Base-by-base conservation (phyloP, 1,140 invertebrate species). In the Oscheius sp. region DNA sequence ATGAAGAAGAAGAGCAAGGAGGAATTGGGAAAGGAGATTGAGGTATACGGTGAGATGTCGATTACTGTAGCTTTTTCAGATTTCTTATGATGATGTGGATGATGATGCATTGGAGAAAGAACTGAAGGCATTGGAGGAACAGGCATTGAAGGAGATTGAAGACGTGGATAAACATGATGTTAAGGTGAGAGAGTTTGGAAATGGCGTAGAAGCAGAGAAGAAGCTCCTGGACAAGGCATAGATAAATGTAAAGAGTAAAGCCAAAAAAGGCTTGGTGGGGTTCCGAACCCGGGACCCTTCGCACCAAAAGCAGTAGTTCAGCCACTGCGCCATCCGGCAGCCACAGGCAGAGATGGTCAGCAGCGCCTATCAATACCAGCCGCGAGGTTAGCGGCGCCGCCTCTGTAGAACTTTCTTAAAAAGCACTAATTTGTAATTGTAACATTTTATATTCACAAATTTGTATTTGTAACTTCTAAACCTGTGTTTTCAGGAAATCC, bases 101-200 rank as follows among this genome's bases (percentile, higher is more conserved):
- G 68, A 74, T 42, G 79, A 80, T 38, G 77, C 76, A 26, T 29
- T 67, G 23, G 79, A 80, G 36, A 58, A 79, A 42, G 78, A 79
- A 35, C 67, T 80, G 61, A 66, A 82, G 64, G 79, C 80, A n/a
- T 55, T 80, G 26, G 80, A 80, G 23, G 75, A 78, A 3, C 80
- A 80, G 15, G 75, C 77, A 26, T 73, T 80, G 28, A 80, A 77
- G 29, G 79, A 80, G 42, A 68, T 82, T 23, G 65, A 81, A 1
- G 79, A 76, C 3, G 35, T 81, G 26, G 20, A 36, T n/a, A 34
- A 3, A 15, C n/a, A 49, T 55, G 28, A 29, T 77, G 42, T 76
- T 13, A 26, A 75, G 73, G 23, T 2, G n/a, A 46, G 73, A 73
- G 18, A 20, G 68, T 75, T 73, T 73, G 70, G n/a, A 29, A 31